Percentiles rank a stretch among this genome's conserved stretches.
Evolutionary conservation across 2,797 vertebrate species (phyloP).

Genomic region (Chrysocyon brachyurus): DNA sequence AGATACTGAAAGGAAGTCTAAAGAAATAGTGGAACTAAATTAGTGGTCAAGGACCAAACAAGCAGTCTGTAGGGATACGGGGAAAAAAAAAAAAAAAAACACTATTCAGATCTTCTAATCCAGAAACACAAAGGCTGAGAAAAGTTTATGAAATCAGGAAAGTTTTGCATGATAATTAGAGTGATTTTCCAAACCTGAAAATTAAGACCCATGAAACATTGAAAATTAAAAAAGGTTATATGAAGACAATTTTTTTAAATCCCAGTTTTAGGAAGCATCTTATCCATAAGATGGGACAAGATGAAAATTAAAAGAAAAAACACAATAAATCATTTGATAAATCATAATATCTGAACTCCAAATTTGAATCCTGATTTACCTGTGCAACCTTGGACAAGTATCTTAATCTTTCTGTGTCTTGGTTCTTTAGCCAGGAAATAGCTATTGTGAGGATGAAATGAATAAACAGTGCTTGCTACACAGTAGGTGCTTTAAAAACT

Average conservation of each 20-base stretch:
- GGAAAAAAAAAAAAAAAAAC: background rate
- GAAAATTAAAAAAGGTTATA: slow-evolving; percentile 19
- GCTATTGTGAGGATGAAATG: background rate
- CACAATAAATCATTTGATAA: slow-evolving; percentile 14
- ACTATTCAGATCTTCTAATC: background rate
- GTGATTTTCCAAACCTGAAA: slow-evolving; percentile 60
- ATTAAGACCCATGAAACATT: slow-evolving; percentile 43
- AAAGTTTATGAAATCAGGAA: slow-evolving; percentile 29
- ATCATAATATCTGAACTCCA: slow-evolving; percentile 21
- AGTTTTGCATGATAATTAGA: background rate
- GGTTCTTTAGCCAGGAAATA: background rate
- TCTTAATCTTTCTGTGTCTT: slow-evolving; percentile 16
- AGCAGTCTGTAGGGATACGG: background rate
- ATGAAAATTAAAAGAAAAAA: slow-evolving; percentile 22
- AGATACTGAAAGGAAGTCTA: background rate
- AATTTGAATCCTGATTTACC: background rate
- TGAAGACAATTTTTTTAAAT: slow-evolving; percentile 46
- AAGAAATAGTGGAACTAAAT: background rate
- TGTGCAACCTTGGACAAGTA: background rate
- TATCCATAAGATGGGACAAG: background rate
- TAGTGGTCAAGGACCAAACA: background rate
- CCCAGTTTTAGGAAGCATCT: slow-evolving; percentile 33
- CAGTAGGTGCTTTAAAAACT: background rate
- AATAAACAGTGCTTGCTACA: background rate
- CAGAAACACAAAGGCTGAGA: slow-evolving; percentile 36